phyloP scores from a whole-genome alignment of 2,888 invertebrate genomes.

The Synanthedon myopaeformis region DNA sequence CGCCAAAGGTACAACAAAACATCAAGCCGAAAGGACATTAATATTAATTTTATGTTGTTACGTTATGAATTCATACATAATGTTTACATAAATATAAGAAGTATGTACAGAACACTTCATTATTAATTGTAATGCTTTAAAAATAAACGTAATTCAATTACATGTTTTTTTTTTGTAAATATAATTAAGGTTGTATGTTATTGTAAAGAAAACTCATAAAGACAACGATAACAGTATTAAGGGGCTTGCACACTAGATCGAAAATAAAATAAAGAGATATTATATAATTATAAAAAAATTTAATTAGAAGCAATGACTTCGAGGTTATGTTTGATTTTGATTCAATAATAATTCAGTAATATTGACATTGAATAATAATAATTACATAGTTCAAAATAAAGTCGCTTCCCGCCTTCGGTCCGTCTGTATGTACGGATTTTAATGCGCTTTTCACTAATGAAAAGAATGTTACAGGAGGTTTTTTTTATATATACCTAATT shows the following conservation, averaged over 20 bases:
- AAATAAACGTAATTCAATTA: slow-evolving; percentile 51
- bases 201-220: slow-evolving; percentile 21
- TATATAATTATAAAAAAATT: too few relatives aligned
- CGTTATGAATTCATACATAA: slow-evolving; percentile 21
- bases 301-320: too few relatives aligned
- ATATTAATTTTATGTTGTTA: slow-evolving; percentile 33
- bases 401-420: too few relatives aligned
- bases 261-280: slow-evolving; percentile 8
- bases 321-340: too few relatives aligned
- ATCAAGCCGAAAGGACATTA: slow-evolving; percentile 24
- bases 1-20: slow-evolving; percentile 37
- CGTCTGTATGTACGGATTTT: too few relatives aligned
- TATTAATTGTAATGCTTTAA: slow-evolving; percentile 13
- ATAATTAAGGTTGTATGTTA: slow-evolving; percentile 24
- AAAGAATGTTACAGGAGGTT: too few relatives aligned
- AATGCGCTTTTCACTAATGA: too few relatives aligned
- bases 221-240: slow-evolving; percentile 37
- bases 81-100: slow-evolving; percentile 37
- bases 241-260: not conserved
- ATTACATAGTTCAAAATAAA: too few relatives aligned
- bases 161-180: slow-evolving; percentile 55
- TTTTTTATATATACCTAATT: too few relatives aligned
- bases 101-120: not conserved
- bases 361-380: too few relatives aligned
- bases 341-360: too few relatives aligned